phyloP scores from a whole-genome alignment of 2,113 vertebrate genomes.

The Ranitomeya imitator region DNA sequence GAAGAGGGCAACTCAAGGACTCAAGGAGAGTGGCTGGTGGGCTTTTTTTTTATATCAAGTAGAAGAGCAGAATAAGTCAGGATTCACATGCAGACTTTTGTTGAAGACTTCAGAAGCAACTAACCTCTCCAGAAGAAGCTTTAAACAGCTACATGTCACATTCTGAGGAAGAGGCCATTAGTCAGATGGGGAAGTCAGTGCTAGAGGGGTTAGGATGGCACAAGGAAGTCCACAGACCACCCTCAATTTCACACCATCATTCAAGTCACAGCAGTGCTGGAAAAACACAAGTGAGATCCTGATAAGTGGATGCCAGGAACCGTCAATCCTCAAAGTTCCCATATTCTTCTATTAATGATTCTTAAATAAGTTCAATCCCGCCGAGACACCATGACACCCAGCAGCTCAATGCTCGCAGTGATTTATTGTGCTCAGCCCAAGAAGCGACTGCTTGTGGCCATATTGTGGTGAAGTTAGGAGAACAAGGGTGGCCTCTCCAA shows the following conservation, averaged over 20 bases:
- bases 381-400: background rate
- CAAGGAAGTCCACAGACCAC: constrained; percentile 42
- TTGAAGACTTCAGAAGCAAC: background rate
- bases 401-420: constrained; percentile 34
- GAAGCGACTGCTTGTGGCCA: constrained; percentile 53
- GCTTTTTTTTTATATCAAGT: background rate
- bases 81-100: background rate
- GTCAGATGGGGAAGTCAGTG: background rate
- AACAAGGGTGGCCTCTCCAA: constrained; percentile 39
- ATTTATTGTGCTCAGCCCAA: constrained; percentile 42
- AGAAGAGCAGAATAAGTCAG: background rate
- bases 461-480: constrained; percentile 49
- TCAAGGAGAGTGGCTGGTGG: background rate
- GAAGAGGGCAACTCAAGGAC: background rate
- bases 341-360: background rate
- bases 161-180: constrained; percentile 14
- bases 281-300: constrained; percentile 28
- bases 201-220: background rate
- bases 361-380: constrained; percentile 27
- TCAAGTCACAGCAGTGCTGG: constrained; percentile 36
- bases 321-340: background rate
- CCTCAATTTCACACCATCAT: constrained; percentile 47
- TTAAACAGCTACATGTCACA: constrained; percentile 14
- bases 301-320: constrained; percentile 28
- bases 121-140: background rate